phyloP scores from a whole-genome alignment of 2,888 invertebrate species.

The Xiphydria camelus region DNA sequence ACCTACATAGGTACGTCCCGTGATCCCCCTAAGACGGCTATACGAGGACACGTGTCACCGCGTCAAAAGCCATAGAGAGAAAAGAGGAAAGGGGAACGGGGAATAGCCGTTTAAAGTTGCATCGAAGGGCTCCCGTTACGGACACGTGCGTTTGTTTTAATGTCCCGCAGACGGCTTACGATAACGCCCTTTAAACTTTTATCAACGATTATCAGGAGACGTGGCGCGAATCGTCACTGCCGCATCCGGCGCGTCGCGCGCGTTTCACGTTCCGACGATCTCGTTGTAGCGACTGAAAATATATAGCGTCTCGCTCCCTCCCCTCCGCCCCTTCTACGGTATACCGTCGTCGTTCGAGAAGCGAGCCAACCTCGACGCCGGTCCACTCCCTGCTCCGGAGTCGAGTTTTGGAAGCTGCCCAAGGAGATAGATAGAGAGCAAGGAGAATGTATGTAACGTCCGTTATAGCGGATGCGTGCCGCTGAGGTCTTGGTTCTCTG shows the following conservation, averaged over 20 bases:
- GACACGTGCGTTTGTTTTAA: constrained; percentile 57
- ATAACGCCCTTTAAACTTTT: constrained; percentile 57
- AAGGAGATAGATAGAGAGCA: constrained; percentile 2
- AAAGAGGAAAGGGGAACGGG: constrained; percentile 32
- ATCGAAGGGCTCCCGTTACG: constrained; percentile 49
- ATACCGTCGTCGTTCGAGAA: constrained; percentile 19
- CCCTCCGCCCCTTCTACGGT: neutral
- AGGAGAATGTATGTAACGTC: constrained; percentile 32
- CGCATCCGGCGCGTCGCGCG: too few relatives aligned
- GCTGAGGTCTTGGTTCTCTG: neutral
- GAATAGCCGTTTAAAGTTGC: constrained; percentile 57
- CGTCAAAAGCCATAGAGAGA: constrained; percentile 35
- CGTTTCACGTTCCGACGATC: neutral
- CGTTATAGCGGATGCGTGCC: constrained; percentile 40
- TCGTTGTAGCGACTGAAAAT: too few relatives aligned
- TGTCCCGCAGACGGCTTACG: constrained; percentile 51
- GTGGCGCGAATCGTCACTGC: constrained; percentile 51
- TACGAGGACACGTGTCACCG: constrained; percentile 56
- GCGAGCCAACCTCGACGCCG: too few relatives aligned
- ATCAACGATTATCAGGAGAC: constrained; percentile 53
- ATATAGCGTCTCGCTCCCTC: neutral
- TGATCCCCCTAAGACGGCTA: neutral
- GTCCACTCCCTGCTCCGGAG: too few relatives aligned
- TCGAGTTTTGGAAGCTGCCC: constrained; percentile 28
- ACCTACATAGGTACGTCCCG: constrained; percentile 3